Percentiles rank a stretch among this genome's conserved stretches.
Conservation (phyloP, 1,140 invertebrate genomes). For the Zaprionus tsacasi region DNA sequence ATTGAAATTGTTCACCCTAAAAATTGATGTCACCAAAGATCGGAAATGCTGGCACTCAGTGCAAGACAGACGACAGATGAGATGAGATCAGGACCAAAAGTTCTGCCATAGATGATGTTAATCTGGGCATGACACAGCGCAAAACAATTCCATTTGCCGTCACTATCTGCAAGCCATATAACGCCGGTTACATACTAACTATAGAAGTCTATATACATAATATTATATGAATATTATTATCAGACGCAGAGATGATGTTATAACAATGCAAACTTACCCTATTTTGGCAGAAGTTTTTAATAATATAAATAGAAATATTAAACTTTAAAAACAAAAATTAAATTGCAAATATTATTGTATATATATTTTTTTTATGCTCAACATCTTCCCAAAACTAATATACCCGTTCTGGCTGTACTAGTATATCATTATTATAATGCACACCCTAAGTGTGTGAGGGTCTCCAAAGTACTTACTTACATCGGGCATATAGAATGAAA, state of each 20-base stretch:
- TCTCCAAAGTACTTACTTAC: no score
- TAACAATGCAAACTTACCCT: not conserved
- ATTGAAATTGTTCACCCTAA: constrained; percentile 61
- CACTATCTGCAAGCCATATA: constrained; percentile 31
- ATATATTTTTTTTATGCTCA: no score
- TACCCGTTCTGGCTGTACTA: no score
- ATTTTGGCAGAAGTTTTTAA: not conserved
- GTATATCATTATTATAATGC: no score
- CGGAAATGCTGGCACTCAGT: constrained; percentile 26
- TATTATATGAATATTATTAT: not conserved
- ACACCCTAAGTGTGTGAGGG: no score
- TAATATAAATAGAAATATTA: no score
- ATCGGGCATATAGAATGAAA: not conserved
- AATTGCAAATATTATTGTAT: no score
- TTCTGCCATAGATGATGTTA: constrained; percentile 29
- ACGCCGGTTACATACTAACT: no score
- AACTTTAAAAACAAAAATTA: no score
- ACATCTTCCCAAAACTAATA: no score
- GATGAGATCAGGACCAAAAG: constrained; percentile 46
- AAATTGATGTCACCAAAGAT: constrained; percentile 62
- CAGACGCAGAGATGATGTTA: not conserved
- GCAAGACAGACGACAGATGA: not conserved
- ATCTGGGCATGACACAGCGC: constrained; percentile 27
- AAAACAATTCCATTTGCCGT: constrained; percentile 33
- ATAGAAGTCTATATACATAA: not conserved